These are phyloP conservation scores for Mesopsocus fuscifrons DNA, from an alignment of 2,888 invertebrate genomes.

Conservation along the genomic window DNA sequence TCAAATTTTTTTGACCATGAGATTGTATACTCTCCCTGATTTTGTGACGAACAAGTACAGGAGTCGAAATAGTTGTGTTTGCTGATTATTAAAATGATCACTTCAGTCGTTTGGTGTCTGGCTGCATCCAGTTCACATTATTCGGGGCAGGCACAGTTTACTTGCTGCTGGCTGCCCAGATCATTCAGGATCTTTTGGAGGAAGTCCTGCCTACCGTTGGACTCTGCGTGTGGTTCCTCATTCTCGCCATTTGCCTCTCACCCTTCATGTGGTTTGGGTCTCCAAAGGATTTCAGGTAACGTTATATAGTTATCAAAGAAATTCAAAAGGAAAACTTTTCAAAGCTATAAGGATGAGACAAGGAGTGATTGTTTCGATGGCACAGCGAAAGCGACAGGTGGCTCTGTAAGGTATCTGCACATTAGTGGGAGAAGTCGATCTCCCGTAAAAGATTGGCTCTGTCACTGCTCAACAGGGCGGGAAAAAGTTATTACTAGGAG, in stretches of 20 bases:
- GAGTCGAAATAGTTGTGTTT: too few species aligned
- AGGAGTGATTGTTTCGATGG: conserved; percentile 6
- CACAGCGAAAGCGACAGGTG: too few species aligned
- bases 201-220: conserved; percentile 30
- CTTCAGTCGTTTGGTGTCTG: conserved; percentile 32
- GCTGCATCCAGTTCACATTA: conserved; percentile 39
- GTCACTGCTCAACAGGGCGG: too few species aligned
- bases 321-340: conserved; percentile 7
- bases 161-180: conserved; percentile 42
- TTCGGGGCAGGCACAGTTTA: conserved; percentile 49
- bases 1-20: too few species aligned
- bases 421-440: too few species aligned
- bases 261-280: conserved; percentile 46
- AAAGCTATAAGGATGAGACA: conserved; percentile 5
- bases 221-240: conserved; percentile 41
- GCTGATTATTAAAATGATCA: too few species aligned
- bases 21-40: too few species aligned
- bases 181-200: conserved; percentile 35
- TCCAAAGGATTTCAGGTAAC: conserved; percentile 53
- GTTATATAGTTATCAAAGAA: conserved; percentile 14
- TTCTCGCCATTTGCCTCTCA: conserved; percentile 36
- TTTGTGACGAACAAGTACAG: too few species aligned
- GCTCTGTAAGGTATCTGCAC: too few species aligned
- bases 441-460: too few species aligned
- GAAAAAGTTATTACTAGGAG: too few species aligned